Evolutionary conservation across 2,113 vertebrate species (phyloP).

Genomic region (Ammodramus savannarum): DNA sequence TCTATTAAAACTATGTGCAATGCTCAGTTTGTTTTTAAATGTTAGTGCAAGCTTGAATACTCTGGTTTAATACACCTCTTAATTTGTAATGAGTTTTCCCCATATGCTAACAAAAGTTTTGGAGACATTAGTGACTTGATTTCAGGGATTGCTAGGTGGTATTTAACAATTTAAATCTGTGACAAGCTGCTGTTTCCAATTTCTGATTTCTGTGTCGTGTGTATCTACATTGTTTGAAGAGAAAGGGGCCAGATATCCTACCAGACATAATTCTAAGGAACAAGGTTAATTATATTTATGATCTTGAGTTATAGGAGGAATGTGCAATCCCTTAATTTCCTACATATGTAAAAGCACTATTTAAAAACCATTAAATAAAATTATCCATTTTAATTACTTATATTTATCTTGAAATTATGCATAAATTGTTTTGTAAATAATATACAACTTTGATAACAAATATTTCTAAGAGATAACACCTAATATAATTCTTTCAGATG

Average conservation of each 20-base stretch:
- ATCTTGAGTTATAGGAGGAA: background rate
- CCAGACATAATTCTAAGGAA: background rate
- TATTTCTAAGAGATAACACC: background rate
- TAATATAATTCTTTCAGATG: background rate
- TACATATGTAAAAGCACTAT: background rate
- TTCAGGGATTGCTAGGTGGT: background rate
- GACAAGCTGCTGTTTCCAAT: background rate
- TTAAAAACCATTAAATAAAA: background rate
- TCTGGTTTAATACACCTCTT: background rate
- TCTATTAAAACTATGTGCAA: background rate
- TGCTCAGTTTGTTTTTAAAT: background rate
- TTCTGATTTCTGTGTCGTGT: background rate
- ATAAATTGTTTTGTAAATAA: background rate
- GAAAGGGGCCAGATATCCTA: background rate
- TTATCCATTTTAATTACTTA: background rate
- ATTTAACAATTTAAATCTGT: background rate
- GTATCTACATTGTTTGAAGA: background rate
- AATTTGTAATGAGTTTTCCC: background rate
- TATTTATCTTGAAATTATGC: background rate
- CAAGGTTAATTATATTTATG: background rate
- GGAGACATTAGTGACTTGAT: background rate
- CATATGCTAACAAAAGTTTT: background rate
- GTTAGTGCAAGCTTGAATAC: background rate
- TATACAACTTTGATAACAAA: background rate
- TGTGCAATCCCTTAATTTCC: background rate